A percentile compares a stretch with the other conserved stretches of the same genome.
Evolutionary conservation across 2,888 invertebrate species (phyloP).

Genomic region (Hoplodrina ambigua): DNA sequence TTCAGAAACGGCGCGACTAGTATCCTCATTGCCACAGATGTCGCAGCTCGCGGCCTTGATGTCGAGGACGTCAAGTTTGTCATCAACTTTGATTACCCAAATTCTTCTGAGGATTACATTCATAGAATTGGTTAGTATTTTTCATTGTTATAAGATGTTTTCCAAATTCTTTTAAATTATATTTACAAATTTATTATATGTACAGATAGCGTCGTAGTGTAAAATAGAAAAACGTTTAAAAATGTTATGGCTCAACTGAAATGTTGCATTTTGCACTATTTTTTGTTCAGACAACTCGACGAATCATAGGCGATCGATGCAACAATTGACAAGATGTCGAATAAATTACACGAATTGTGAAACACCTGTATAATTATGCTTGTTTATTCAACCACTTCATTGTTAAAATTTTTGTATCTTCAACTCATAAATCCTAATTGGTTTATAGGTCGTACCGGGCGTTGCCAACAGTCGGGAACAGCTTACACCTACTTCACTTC

Average conservation of each 20-base stretch:
- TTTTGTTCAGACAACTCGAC: no score
- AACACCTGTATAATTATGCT: background rate
- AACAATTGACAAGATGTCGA: background rate
- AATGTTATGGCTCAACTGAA: no score
- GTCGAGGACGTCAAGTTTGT: conserved; percentile 99
- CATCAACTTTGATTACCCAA: conserved; percentile 99
- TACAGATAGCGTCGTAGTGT: background rate
- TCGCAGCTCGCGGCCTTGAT: conserved; percentile 96
- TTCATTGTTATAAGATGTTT: background rate
- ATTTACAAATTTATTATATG: background rate
- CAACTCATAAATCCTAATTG: background rate
- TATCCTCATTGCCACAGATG: conserved; percentile 98
- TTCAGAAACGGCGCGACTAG: conserved; percentile 96
- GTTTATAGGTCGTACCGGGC: conserved; percentile 94
- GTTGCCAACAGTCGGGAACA: conserved; percentile 97
- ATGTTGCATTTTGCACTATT: no score
- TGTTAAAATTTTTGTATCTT: background rate
- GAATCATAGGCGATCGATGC: no score
- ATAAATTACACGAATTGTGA: background rate
- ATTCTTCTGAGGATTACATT: conserved; percentile 99
- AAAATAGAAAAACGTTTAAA: background rate
- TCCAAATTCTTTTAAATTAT: background rate
- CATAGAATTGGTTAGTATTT: conserved; percentile 95
- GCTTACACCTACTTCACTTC: conserved; percentile 99
- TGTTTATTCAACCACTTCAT: background rate